These are phyloP conservation scores for Trachymyrmex septentrionalis DNA, from an alignment of 1,140 invertebrate species.

Conservation along the genomic window DNA sequence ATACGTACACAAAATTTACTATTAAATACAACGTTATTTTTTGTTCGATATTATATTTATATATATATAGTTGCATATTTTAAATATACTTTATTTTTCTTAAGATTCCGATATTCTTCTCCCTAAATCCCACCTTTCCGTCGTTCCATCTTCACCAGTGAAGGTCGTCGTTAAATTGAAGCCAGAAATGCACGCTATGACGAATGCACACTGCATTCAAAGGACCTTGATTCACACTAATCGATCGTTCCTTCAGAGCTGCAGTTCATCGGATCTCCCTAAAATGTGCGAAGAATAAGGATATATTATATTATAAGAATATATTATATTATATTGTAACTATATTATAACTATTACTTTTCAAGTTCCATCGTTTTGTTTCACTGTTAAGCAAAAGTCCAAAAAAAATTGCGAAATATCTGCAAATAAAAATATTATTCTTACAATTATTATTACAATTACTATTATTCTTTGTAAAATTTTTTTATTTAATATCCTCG, in stretches of 20 bases:
- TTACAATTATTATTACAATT: too few species aligned
- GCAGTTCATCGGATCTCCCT: slow-evolving; percentile 3
- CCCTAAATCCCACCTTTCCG: background rate
- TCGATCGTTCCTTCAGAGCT: slow-evolving; percentile 11
- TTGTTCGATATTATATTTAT: background rate
- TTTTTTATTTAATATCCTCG: background rate
- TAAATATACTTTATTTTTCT: background rate
- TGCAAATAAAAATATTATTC: background rate
- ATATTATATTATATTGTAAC: background rate
- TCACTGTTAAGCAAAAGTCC: background rate
- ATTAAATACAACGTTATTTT: background rate
- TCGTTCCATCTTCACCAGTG: slow-evolving; percentile 14
- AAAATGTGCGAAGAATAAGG: slow-evolving; percentile 1
- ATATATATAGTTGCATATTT: background rate
- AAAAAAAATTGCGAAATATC: background rate
- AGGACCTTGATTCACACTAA: background rate
- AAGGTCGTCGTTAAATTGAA: slow-evolving; percentile 21
- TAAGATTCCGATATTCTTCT: background rate
- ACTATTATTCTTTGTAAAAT: background rate
- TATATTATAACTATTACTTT: background rate
- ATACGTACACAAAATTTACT: background rate
- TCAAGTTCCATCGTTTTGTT: background rate
- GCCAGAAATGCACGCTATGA: background rate
- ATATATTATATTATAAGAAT: slow-evolving; percentile 1
- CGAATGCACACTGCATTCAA: slow-evolving; percentile 4